Percentiles rank a stretch among this genome's conserved stretches.
Conservation (phyloP, 1,140 invertebrate species). For the Odontomachus brunneus region DNA sequence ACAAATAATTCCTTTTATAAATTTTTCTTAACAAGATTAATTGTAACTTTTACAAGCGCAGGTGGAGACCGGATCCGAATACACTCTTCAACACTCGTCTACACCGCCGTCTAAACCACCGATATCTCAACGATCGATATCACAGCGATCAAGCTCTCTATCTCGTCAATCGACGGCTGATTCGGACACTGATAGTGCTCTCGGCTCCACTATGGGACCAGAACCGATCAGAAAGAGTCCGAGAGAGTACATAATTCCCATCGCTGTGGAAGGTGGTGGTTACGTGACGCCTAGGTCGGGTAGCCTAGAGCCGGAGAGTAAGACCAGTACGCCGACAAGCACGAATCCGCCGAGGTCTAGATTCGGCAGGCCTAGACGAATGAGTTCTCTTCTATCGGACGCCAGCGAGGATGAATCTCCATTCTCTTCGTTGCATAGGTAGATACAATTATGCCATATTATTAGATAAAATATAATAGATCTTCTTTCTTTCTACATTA, state of each 20-base stretch:
- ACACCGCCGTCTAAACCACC: conserved; percentile 84
- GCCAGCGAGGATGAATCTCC: conserved; percentile 90
- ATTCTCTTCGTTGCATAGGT: conserved; percentile 86
- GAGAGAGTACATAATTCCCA: conserved; percentile 96
- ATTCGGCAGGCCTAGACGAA: conserved; percentile 82
- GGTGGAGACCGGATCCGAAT: conserved; percentile 73
- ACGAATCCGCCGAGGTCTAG: conserved; percentile 77
- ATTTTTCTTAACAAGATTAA: not conserved
- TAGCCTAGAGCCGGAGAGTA: conserved; percentile 90
- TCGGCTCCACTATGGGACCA: conserved; percentile 84
- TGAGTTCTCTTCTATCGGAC: conserved; percentile 85
- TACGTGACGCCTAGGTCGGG: conserved; percentile 92
- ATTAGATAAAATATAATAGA: not conserved
- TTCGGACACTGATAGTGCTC: conserved; percentile 88
- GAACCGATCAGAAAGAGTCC: conserved; percentile 95
- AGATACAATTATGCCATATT: not conserved
- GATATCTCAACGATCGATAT: conserved; percentile 82
- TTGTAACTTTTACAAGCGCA: conserved; percentile 18
- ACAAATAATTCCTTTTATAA: not conserved
- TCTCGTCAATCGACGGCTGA: conserved; percentile 90
- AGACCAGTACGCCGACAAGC: conserved; percentile 85
- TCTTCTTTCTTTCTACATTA: conserved; percentile 14
- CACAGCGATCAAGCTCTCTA: conserved; percentile 83
- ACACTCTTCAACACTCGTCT: conserved; percentile 63
- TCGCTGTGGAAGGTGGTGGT: conserved; percentile 94